A percentile compares a stretch with the other conserved stretches of the same genome.
These are phyloP conservation scores for Siniperca undulata DNA, from an alignment of 2,797 vertebrate genomes.

Conservation along the genomic window DNA sequence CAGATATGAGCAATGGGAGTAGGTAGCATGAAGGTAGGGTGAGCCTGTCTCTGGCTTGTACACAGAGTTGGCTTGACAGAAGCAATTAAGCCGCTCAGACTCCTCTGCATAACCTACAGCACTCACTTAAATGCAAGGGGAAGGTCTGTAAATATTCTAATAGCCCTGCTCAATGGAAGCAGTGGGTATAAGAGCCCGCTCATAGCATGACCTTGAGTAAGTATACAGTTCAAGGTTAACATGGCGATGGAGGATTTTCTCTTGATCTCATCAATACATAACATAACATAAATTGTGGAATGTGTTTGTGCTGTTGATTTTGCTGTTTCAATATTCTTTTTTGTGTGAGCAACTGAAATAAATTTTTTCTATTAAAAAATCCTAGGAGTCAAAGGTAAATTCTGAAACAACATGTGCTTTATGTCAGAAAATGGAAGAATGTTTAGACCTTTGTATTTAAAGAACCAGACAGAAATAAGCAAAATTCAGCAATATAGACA, in stretches of 20 bases:
- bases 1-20: slow-evolving; percentile 82
- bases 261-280: slow-evolving; percentile 22
- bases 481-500: too few species aligned
- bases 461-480: background rate
- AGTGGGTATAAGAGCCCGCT: slow-evolving; percentile 26
- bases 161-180: slow-evolving; percentile 13
- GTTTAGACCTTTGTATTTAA: background rate
- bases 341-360: background rate
- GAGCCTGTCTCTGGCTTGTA: slow-evolving; percentile 69
- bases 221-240: slow-evolving; percentile 9
- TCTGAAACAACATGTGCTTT: background rate
- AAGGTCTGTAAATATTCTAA: slow-evolving; percentile 38
- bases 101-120: slow-evolving; percentile 49
- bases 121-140: slow-evolving; percentile 42
- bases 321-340: background rate
- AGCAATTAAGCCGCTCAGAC: slow-evolving; percentile 77
- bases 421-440: slow-evolving; percentile 1
- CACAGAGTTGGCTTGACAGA: slow-evolving; percentile 77
- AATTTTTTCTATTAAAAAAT: background rate
- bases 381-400: slow-evolving; percentile 12
- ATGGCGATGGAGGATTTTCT: slow-evolving; percentile 18
- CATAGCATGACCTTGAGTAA: slow-evolving; percentile 22
- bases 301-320: background rate
- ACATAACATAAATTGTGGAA: background rate
- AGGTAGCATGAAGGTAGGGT: slow-evolving; percentile 75